These are phyloP conservation scores for Sitophilus oryzae DNA, from an alignment of 1,140 invertebrate species.

Conservation along the genomic window DNA sequence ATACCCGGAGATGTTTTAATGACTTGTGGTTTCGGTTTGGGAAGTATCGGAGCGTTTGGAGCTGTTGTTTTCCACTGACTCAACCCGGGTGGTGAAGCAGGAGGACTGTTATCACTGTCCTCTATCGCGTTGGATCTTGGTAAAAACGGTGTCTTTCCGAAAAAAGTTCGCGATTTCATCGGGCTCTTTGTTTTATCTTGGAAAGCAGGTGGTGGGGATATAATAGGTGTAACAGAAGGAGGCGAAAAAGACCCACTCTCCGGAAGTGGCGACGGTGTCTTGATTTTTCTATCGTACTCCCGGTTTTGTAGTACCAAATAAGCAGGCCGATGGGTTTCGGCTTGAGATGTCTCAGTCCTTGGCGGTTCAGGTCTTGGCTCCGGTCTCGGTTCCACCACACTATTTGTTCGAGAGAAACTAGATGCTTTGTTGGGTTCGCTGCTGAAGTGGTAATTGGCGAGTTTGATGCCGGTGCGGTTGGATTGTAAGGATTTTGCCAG, in stretches of 20 bases:
- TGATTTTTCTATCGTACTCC: constrained; percentile 42
- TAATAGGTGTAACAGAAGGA: constrained; percentile 54
- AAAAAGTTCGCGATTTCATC: constrained; percentile 36
- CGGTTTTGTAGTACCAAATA: constrained; percentile 27
- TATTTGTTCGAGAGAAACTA: constrained; percentile 25
- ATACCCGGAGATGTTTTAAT: constrained; percentile 23
- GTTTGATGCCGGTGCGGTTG: constrained; percentile 45
- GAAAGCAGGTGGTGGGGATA: constrained; percentile 57
- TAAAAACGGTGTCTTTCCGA: constrained; percentile 48
- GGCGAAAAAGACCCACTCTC: constrained; percentile 49
- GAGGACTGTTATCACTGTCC: constrained; percentile 51
- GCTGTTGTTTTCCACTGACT: constrained; percentile 31
- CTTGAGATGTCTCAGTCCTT: constrained; percentile 9
- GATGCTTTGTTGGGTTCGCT: constrained; percentile 48
- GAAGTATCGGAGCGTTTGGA: constrained; percentile 24
- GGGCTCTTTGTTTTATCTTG: constrained; percentile 47
- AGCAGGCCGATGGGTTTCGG: constrained; percentile 34
- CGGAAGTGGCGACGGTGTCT: constrained; percentile 45
- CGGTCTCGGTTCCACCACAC: background rate
- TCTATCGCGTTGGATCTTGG: constrained; percentile 53
- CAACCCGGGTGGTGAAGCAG: constrained; percentile 47
- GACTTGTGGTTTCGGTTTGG: constrained; percentile 9
- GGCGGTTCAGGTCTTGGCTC: constrained; percentile 1
- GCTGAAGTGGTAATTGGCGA: constrained; percentile 54
- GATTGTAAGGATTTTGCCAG: constrained; percentile 41